phyloP scores from a whole-genome alignment of 1,140 invertebrate species.

The Pogonomyrmex barbatus region DNA sequence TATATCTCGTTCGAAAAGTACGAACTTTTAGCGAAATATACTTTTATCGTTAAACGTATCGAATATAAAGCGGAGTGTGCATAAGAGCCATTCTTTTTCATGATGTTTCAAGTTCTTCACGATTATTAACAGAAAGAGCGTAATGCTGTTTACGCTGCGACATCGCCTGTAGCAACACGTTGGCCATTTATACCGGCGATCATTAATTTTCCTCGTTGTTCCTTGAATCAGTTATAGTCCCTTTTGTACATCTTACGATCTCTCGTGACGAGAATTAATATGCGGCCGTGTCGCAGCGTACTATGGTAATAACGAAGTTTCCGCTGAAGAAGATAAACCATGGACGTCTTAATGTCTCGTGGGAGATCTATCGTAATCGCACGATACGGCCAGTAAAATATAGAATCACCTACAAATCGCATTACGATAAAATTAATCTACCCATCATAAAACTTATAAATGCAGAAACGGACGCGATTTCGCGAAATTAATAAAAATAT shows the following conservation, averaged over 20 bases:
- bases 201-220: conserved; percentile 62
- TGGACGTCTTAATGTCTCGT: conserved; percentile 39
- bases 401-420: conserved; percentile 1
- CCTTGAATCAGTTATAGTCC: conserved; percentile 56
- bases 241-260: conserved; percentile 58
- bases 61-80: background rate
- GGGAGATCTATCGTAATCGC: conserved; percentile 31
- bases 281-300: conserved; percentile 56
- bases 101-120: conserved; percentile 45
- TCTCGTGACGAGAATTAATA: conserved; percentile 63
- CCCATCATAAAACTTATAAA: background rate
- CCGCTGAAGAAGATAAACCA: conserved; percentile 58
- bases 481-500: background rate
- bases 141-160: conserved; percentile 45
- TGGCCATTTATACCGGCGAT: conserved; percentile 54
- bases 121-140: conserved; percentile 48
- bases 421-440: background rate
- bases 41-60: background rate
- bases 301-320: conserved; percentile 59
- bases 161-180: conserved; percentile 58
- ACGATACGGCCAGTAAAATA: conserved; percentile 10
- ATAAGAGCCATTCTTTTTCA: background rate
- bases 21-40: background rate
- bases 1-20: background rate
- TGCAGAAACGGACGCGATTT: background rate